phyloP scores from a whole-genome alignment of 2,888 invertebrate genomes.

The Drosophila falleni region DNA sequence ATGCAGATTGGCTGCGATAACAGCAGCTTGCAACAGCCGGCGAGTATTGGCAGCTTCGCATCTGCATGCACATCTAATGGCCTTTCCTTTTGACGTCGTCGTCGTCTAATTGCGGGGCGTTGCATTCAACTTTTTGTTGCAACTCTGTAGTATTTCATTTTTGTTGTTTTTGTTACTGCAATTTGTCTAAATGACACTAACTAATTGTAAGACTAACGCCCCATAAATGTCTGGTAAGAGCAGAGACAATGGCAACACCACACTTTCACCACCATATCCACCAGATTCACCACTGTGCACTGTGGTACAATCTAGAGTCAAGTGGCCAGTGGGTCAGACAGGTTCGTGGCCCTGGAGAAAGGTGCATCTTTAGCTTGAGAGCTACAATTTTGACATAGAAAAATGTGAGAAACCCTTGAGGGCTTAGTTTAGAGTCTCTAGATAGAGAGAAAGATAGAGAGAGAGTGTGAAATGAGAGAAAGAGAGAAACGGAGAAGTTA shows the following conservation, averaged over 20 bases:
- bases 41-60: conserved; percentile 45
- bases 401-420: conserved; percentile 15
- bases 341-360: conserved; percentile 43
- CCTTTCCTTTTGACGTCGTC: conserved; percentile 74
- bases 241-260: conserved; percentile 50
- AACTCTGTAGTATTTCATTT: conserved; percentile 10
- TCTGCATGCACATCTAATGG: conserved; percentile 71
- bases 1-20: conserved; percentile 72
- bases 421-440: not conserved
- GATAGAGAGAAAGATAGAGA: not conserved
- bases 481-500: not conserved
- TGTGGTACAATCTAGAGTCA: conserved; percentile 27
- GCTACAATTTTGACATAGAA: conserved; percentile 8
- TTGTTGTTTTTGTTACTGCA: conserved; percentile 43
- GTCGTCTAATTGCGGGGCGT: conserved; percentile 64
- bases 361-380: conserved; percentile 23
- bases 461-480: not conserved
- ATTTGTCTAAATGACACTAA: conserved; percentile 80
- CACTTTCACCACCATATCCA: conserved; percentile 60
- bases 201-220: conserved; percentile 79
- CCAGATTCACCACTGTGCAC: not conserved
- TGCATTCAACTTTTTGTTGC: conserved; percentile 42
- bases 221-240: conserved; percentile 62
- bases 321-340: conserved; percentile 34
- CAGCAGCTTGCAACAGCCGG: conserved; percentile 26